These are phyloP conservation scores for Ifrita kowaldi DNA, from an alignment of 2,113 vertebrate genomes.

Conservation along the genomic window DNA sequence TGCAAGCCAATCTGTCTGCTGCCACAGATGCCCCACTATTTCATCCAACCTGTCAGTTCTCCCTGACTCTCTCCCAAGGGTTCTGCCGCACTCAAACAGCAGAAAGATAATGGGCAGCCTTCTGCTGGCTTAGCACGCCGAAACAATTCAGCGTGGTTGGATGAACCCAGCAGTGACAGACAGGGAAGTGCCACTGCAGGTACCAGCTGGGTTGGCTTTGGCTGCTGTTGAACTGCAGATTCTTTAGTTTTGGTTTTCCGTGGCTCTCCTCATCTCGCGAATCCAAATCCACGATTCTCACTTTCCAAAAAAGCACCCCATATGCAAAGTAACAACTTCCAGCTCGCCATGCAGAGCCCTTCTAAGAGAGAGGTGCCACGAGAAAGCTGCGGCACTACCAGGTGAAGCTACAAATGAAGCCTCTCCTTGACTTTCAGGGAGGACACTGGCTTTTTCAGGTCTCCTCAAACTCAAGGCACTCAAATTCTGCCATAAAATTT, in stretches of 20 bases:
- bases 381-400: background rate
- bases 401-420: background rate
- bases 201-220: background rate
- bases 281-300: background rate
- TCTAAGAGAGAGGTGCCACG: background rate
- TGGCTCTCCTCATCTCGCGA: background rate
- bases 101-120: background rate
- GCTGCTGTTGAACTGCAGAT: background rate
- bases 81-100: background rate
- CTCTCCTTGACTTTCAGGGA: background rate
- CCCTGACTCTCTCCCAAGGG: background rate
- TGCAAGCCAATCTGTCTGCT: background rate
- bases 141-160: background rate
- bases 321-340: background rate
- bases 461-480: background rate
- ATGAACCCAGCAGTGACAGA: background rate
- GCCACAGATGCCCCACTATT: background rate
- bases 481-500: background rate
- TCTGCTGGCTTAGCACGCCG: background rate
- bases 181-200: background rate
- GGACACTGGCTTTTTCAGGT: background rate
- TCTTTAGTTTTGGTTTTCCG: background rate
- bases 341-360: background rate
- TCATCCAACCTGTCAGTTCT: background rate
- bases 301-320: background rate